A percentile compares a stretch with the other conserved stretches of the same genome.
Conservation (phyloP, 2,888 invertebrate species). For the Chrysolina americana region DNA sequence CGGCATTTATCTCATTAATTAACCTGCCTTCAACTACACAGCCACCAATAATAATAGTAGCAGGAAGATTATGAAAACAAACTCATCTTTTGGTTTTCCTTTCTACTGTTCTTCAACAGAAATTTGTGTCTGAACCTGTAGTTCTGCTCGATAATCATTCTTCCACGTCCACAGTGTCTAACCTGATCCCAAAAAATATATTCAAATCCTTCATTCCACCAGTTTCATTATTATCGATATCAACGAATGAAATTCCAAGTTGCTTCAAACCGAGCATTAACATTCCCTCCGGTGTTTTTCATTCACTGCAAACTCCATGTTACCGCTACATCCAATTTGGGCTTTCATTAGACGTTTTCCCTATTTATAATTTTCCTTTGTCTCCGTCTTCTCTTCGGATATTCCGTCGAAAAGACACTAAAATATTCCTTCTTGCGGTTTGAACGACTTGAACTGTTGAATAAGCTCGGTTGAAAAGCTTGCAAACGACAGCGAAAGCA, state of each 20-base stretch:
- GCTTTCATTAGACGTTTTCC: constrained; percentile 39
- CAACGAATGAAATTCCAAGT: not conserved
- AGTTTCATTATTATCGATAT: not conserved
- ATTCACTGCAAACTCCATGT: constrained; percentile 3
- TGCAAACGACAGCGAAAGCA: constrained; percentile 48
- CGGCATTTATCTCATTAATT: too few relatives aligned
- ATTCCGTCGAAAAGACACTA: constrained; percentile 32
- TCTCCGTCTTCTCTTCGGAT: constrained; percentile 13
- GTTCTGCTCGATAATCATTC: too few relatives aligned
- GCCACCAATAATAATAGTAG: too few relatives aligned
- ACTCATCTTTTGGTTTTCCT: too few relatives aligned
- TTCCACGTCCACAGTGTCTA: not conserved
- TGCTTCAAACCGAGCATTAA: not conserved
- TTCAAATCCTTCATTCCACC: not conserved
- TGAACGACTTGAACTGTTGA: constrained; percentile 48
- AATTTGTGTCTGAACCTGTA: too few relatives aligned
- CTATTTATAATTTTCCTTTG: constrained; percentile 46
- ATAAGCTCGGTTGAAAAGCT: constrained; percentile 48
- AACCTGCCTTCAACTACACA: too few relatives aligned
- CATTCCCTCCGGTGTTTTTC: not conserved
- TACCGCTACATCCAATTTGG: constrained; percentile 40
- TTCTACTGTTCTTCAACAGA: too few relatives aligned
- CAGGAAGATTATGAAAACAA: too few relatives aligned
- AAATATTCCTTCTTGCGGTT: constrained; percentile 46
- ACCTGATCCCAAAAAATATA: not conserved